Evolutionary conservation across 2,113 vertebrate genomes (phyloP).

Genomic region (Marmota monax): DNA sequence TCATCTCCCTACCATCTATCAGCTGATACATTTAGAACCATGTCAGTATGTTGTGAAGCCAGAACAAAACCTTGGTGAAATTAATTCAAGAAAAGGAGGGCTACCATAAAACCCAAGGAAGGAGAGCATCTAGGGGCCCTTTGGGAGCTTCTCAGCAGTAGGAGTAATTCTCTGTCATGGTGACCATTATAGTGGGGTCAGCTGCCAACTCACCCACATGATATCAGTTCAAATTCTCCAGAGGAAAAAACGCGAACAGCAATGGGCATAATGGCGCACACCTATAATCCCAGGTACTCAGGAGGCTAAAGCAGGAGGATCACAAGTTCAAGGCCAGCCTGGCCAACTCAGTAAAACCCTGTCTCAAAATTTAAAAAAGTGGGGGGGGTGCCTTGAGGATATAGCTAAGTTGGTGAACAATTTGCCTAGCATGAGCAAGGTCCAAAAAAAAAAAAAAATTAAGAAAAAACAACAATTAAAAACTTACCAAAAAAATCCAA

Average conservation of each 20-base stretch:
- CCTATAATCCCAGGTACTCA: too few species aligned
- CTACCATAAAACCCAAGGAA: background rate
- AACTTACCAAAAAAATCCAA: background rate
- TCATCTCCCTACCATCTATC: background rate
- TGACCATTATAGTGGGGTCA: background rate
- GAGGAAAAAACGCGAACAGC: background rate
- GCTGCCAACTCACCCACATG: background rate
- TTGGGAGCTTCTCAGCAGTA: background rate
- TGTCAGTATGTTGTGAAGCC: background rate
- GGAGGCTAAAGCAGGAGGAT: too few species aligned
- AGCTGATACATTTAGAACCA: background rate
- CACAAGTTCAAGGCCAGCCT: too few species aligned
- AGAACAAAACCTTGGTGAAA: background rate
- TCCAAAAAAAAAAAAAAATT: too few species aligned
- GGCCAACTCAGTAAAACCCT: too few species aligned
- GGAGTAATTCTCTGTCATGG: background rate
- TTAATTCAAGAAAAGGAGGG: background rate
- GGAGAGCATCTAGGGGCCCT: background rate
- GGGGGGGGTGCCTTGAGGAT: too few species aligned
- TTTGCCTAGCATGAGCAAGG: too few species aligned
- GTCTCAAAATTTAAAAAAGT: too few species aligned
- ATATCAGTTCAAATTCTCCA: background rate
- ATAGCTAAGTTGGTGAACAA: too few species aligned
- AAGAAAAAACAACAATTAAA: too few species aligned
- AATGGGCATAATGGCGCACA: too few species aligned